These are phyloP conservation scores for Drosophila ficusphila DNA, from an alignment of 1,140 invertebrate genomes.

Conservation along the genomic window DNA sequence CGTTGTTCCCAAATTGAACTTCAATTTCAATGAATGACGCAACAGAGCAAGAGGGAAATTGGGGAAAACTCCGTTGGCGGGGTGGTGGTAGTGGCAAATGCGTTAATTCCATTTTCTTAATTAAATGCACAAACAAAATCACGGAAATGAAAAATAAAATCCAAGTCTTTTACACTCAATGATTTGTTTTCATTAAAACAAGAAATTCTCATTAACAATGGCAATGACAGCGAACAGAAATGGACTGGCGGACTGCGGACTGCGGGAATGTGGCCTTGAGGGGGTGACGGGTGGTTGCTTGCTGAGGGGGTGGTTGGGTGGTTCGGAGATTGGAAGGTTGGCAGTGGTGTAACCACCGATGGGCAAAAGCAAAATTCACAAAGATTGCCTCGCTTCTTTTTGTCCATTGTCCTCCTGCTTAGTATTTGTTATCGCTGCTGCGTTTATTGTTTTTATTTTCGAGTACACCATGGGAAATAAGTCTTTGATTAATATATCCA, in stretches of 20 bases:
- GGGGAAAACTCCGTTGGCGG: not conserved
- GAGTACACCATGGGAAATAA: not conserved
- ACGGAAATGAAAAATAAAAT: constrained; percentile 84
- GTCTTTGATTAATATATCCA: too few species aligned
- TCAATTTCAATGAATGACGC: constrained; percentile 56
- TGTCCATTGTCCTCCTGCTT: constrained; percentile 61
- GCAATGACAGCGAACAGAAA: constrained; percentile 75
- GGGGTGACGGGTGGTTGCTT: not conserved
- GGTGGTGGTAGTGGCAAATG: constrained; percentile 50
- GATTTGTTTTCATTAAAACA: constrained; percentile 84
- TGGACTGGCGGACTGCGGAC: not conserved
- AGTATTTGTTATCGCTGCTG: constrained; percentile 56
- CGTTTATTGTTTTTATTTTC: constrained; percentile 22
- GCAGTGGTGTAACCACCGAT: constrained; percentile 56
- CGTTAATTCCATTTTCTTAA: constrained; percentile 84
- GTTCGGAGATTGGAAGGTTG: not conserved
- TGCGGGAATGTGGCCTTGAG: constrained; percentile 1
- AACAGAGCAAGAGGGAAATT: not conserved
- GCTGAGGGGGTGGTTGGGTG: not conserved
- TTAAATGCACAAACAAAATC: constrained; percentile 83
- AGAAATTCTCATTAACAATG: constrained; percentile 84
- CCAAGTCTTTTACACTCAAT: constrained; percentile 84
- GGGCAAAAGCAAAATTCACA: constrained; percentile 53
- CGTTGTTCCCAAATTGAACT: constrained; percentile 51
- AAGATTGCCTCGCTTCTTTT: constrained; percentile 29